Conservation (phyloP, 2,888 invertebrate genomes). For the Eulithis testata region DNA sequence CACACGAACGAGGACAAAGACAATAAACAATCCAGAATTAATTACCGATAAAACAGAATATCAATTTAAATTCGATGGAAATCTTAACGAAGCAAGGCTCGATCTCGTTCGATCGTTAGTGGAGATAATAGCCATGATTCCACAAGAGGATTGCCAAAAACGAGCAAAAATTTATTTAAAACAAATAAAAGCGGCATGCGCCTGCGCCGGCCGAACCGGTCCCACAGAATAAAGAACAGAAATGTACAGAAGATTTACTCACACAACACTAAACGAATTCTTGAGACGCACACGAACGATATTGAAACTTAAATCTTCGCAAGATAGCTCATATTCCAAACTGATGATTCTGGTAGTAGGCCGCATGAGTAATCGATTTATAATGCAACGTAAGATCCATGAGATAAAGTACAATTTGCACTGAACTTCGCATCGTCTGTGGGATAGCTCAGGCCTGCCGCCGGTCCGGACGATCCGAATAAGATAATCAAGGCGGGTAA, state of each 20-base stretch:
- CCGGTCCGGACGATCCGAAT: conserved; percentile 63
- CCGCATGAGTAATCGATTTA: neutral
- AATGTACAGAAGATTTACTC: conserved; percentile 23
- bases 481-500: conserved; percentile 79
- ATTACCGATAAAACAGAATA: conserved; percentile 67
- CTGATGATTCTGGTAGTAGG: neutral
- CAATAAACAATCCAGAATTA: conserved; percentile 70
- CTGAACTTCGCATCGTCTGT: conserved; percentile 12
- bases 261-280: conserved; percentile 18
- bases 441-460: conserved; percentile 18
- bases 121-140: conserved; percentile 68
- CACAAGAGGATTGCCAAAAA: conserved; percentile 74
- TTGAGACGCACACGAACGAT: conserved; percentile 21
- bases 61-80: conserved; percentile 74
- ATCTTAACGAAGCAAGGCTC: conserved; percentile 73
- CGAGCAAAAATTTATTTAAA: conserved; percentile 80
- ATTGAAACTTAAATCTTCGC: conserved; percentile 29
- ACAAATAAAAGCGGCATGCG: conserved; percentile 80
- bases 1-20: conserved; percentile 75
- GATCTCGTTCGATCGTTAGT: conserved; percentile 69
- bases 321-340: conserved; percentile 38
- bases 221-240: conserved; percentile 46
- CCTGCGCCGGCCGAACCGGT: conserved; percentile 66
- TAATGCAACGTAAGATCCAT: conserved; percentile 4
- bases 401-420: conserved; percentile 6